Evolutionary conservation across 2,888 invertebrate genomes (phyloP), one percentile per base, ranked within the genome.

Genomic region (Idaea biselata): DNA sequence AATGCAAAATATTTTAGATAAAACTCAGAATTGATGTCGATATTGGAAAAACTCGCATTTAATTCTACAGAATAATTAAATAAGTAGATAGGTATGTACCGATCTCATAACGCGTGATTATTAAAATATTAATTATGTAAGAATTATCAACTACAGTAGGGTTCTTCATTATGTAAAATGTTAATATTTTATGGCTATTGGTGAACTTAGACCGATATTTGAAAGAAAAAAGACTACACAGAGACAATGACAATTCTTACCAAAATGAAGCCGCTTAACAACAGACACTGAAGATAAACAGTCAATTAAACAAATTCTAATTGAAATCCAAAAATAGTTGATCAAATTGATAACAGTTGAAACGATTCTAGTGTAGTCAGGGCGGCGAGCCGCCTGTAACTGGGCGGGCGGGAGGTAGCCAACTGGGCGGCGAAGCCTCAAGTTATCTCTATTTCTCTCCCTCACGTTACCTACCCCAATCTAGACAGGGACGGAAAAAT

Each of bases 351-450:
- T 61, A 66, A 68, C 60, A 65, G 57, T 60, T 56, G 6, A 17
- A 65, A 73, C 66, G 67, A 62, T 63, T 63, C 70, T 73, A 67
- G 81, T 84, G 83, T 78, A 77, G 69, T 68, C 86, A 79, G 84
- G 81, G 82, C 87, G 81, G 82, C 79, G 75, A 71, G 69, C 86
- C 77, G 74, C 70, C 76, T 75, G 80, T 80, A 78, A 91, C 91
- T 91, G 91, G 91, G 91, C 89, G 91, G 91, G 91, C 90, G 89
- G 90, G 87, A 81, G 83, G 73, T 78, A 78, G 70, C 65, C 77
- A 79, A 79, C 81, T 80, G 76, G 86, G 85, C 81, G 85, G 83
- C 79, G 77, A 83, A 87, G 83, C 88, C 87, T 89, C 76, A 73
- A 70, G 63, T 67, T 81, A 77, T 79, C 74, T 78, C 85, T 72